Base-by-base conservation (phyloP, 2,113 vertebrate species). In the Mormyrus iriodes region DNA sequence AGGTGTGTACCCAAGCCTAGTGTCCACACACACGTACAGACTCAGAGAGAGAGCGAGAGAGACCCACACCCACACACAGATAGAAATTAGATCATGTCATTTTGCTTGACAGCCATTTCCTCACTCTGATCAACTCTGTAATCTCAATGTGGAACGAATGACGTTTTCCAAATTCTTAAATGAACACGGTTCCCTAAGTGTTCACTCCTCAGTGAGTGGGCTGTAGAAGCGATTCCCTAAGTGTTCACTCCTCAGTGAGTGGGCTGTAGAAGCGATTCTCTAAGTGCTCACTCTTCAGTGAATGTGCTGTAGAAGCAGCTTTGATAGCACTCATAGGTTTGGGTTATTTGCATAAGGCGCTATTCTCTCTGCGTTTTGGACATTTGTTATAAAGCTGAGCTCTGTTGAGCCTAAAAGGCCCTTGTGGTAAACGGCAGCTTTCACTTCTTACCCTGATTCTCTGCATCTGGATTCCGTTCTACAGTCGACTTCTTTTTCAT, bases 1-100 rank as follows among this genome's bases (percentile, higher is more conserved):
- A 98, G 98, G 98, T 97, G 89, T 17, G 46, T 73, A 31, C 61
- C 48, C 61, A 76, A 19, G 13, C 69, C 58, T 10, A 4, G 39
- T 48, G 39, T 44, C 21, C 17, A n/a, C 48, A 7, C 1, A 76
- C 35, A 82, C 12, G 85, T 46, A 88, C 21, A 39, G 46, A 7
- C 49, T n/a, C n/a, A n/a, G n/a, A n/a, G n/a, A n/a, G n/a, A n/a
- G n/a, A n/a, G n/a, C n/a, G n/a, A n/a, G n/a, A n/a, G n/a, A n/a
- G n/a, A n/a, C n/a, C 42, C 9, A 69, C 2, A 27, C 49, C 8
- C 7, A 17, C 61, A 31, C 61, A 69, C 12, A 69, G 10, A 69
- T n/a, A 27, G 19, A 46, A 27, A 24, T 58, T 21, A 24, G 17
- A 58, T 58, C 55, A 15, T 52, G 69, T 76, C 15, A 76, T 39